Evolutionary conservation across 2,797 vertebrate genomes (phyloP), one percentile per base, ranked within the genome.

Genomic region (Labroides dimidiatus): DNA sequence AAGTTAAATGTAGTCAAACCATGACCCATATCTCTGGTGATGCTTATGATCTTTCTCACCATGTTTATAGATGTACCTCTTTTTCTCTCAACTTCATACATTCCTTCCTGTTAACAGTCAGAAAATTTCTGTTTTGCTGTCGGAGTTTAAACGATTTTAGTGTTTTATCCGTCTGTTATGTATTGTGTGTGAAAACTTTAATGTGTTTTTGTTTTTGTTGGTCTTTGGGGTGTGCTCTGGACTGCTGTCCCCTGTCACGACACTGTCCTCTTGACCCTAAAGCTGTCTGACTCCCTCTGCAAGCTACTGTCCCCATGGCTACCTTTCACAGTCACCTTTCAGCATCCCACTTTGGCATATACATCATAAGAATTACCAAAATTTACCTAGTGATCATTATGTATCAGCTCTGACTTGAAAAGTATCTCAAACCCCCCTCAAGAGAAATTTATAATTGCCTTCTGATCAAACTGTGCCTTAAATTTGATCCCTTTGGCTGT

Each of bases 261-360:
- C 86, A 82, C 86, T 92, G 84, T 91, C 85, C 89, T 92, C 88
- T 89, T 84, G 88, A 92, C 83, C 92, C 93, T 89, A 90, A 92
- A 92, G 90, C 90, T 92, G 87, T 85, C 90, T 91, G 89, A 89
- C 87, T 91, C 87, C 91, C 91, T 91, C 92, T 91, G 90, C 92
- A 90, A 92, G 85, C 91, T 91, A 66, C 86, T 93, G 89, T 93
- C 77, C 82, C 91, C 92, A 93, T 93, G 90, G 90, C 91, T 90
- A 93, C 92, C 91, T 90, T 85, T 94, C 92, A 94, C 91, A 90
- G 92, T 93, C 93, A 91, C 84, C 75, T 88, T 90, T 84, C 80
- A 92, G 90, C 91, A 86, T 84, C 80, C 84, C 80, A 85, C 78
- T 90, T 92, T 93, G 92, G 92, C 93, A 94, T 93, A 93, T 92